Evolutionary conservation across 2,113 vertebrate genomes (phyloP), one percentile per base, ranked within the genome.

Genomic region (Neolamprologus kungweensis): DNA sequence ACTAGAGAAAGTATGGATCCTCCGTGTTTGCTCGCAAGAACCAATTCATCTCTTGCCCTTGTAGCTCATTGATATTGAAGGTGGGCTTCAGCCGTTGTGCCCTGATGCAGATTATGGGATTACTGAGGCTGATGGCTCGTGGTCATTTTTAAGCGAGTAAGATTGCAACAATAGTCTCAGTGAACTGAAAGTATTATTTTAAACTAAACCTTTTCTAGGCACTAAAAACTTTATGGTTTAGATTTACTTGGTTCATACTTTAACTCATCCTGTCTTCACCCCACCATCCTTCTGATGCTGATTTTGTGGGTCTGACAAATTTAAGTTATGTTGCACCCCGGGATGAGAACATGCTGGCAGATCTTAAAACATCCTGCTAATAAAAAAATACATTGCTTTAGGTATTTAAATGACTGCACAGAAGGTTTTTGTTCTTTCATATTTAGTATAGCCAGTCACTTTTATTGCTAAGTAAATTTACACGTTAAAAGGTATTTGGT

Each of bases 1-100:
- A 94, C 95, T 93, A 95, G 85, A 83, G 3, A 45, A 81, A 79
- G 80, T 80, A 58, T 85, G 92, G 23, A 23, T 82, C 54, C 65
- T 40, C 53, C 87, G 17, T 73, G 54, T 90, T 84, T 87, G 87
- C 79, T 84, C 13, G 78, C 75, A 84, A 85, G 85, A 91, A 94
- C 80, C 82, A 84, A 89, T 82, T 92, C 53, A 73, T 93, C 81
- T 85, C 26, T 33, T 51, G 10, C 10, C 9, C 17, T 28, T 28
- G 42, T 47, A 28, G 23, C 26, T 50, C 42, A 78, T 12, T 50
- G 4, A 78, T 2, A n/a, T 5, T 31, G 26, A 75, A 75, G 9
- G 4, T 50, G 71, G 16, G 23, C 23, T 47, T 28, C 16, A 19
- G 42, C 42, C 1, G 0, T 17, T 0, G 23, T 75, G 40, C 6